Conservation (phyloP, 2,113 vertebrate species). For the Xenopus borealis region DNA sequence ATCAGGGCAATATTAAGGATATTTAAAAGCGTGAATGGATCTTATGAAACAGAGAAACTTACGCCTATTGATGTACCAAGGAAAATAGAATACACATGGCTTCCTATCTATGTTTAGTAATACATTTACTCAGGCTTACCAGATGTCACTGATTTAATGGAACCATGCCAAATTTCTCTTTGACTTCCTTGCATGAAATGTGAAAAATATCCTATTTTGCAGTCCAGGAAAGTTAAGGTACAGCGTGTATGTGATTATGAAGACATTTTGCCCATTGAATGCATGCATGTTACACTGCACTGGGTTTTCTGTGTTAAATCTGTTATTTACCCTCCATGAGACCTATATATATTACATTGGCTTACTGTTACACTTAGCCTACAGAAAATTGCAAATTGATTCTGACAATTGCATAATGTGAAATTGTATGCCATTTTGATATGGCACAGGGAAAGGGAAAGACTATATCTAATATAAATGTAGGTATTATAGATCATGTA, state of each 20-base stretch:
- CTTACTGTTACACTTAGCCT: too few species aligned
- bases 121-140: constrained; percentile 44
- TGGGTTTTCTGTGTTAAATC: too few species aligned
- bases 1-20: constrained; percentile 9
- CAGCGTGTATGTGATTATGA: background rate
- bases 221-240: background rate
- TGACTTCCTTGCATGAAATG: constrained; percentile 27
- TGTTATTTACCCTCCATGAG: too few species aligned
- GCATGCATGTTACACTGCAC: too few species aligned
- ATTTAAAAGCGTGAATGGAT: background rate
- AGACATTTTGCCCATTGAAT: too few species aligned
- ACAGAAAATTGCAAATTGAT: too few species aligned
- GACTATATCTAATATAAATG: too few species aligned
- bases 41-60: constrained; percentile 36
- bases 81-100: constrained; percentile 43
- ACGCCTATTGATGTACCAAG: constrained; percentile 33
- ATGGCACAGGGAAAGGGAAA: too few species aligned
- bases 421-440: too few species aligned
- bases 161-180: constrained; percentile 38
- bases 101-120: constrained; percentile 44
- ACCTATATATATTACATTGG: too few species aligned
- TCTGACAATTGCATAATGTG: background rate
- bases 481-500: too few species aligned
- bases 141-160: constrained; percentile 47
- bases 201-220: constrained; percentile 25